Conservation (phyloP, 2,797 vertebrate genomes). For the Acanthurus tractus region DNA sequence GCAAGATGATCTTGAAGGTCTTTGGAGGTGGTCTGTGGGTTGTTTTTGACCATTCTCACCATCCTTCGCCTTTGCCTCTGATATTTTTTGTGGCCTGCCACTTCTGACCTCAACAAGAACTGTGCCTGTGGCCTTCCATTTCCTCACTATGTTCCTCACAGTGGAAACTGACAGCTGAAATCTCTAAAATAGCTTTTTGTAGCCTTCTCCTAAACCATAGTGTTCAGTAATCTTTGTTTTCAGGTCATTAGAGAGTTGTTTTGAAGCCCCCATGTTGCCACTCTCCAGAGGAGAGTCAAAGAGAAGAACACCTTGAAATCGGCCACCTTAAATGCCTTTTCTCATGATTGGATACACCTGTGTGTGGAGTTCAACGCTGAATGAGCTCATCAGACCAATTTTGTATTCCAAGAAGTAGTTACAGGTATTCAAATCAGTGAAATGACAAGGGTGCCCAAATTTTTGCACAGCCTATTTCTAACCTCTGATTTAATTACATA, state of each 20-base stretch:
- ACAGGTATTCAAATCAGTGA: neutral
- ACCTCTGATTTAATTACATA: too few relatives aligned
- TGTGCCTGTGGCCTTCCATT: neutral
- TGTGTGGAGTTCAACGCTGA: neutral
- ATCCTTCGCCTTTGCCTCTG: neutral
- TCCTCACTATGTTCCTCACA: constrained; percentile 10
- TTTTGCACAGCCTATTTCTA: too few relatives aligned
- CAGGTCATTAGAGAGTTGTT: neutral
- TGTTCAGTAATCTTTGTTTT: neutral
- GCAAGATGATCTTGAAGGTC: neutral
- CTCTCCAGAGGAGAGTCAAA: neutral
- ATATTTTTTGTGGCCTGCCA: neutral
- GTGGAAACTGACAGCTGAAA: constrained; percentile 7
- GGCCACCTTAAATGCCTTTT: neutral
- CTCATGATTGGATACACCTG: neutral
- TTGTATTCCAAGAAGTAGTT: neutral
- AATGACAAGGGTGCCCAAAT: neutral
- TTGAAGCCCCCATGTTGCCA: neutral
- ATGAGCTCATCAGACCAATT: neutral
- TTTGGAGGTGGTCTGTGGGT: neutral
- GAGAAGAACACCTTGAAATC: neutral
- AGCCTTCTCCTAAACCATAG: neutral
- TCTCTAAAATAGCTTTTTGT: constrained; percentile 1
- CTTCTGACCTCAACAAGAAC: constrained; percentile 1
- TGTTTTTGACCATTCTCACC: neutral